phyloP scores from a whole-genome alignment of 2,888 invertebrate genomes.

The Nipponacmea schrenckii region DNA sequence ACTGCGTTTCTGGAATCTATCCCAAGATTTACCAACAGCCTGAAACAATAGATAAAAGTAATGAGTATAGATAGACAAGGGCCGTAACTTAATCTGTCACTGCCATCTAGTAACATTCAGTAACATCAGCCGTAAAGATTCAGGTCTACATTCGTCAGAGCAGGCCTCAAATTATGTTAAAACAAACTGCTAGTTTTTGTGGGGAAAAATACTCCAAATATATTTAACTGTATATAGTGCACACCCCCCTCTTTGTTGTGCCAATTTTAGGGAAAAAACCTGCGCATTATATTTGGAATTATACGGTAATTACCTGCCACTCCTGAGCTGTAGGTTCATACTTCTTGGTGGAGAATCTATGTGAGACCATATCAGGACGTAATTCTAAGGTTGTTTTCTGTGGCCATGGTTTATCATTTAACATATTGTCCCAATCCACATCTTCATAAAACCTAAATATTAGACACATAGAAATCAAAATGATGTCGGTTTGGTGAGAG shows the following conservation, averaged over 20 bases:
- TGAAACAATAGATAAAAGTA: constrained; percentile 25
- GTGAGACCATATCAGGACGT: constrained; percentile 61
- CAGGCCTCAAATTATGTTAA: too few species aligned
- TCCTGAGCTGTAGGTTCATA: constrained; percentile 60
- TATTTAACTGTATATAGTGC: too few species aligned
- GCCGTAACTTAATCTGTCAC: too few species aligned
- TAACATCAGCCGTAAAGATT: too few species aligned
- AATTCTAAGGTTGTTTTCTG: constrained; percentile 56
- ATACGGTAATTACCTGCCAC: constrained; percentile 62
- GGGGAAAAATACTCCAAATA: too few species aligned
- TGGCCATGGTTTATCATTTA: constrained; percentile 55
- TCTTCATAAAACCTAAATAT: constrained; percentile 56
- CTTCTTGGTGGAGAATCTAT: constrained; percentile 52
- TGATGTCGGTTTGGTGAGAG: too few species aligned
- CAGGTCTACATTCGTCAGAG: too few species aligned
- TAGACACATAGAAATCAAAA: neutral
- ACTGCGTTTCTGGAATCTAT: constrained; percentile 60
- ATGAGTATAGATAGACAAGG: neutral
- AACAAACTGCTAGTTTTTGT: too few species aligned
- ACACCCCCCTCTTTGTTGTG: too few species aligned
- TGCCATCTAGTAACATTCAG: too few species aligned
- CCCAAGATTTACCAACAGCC: constrained; percentile 57
- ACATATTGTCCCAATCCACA: constrained; percentile 62
- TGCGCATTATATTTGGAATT: too few species aligned
- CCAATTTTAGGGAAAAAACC: too few species aligned